Evolutionary conservation across 2,113 vertebrate species (phyloP), one percentile per base, ranked within the genome.

Genomic region (Thamnaconus septentrionalis): DNA sequence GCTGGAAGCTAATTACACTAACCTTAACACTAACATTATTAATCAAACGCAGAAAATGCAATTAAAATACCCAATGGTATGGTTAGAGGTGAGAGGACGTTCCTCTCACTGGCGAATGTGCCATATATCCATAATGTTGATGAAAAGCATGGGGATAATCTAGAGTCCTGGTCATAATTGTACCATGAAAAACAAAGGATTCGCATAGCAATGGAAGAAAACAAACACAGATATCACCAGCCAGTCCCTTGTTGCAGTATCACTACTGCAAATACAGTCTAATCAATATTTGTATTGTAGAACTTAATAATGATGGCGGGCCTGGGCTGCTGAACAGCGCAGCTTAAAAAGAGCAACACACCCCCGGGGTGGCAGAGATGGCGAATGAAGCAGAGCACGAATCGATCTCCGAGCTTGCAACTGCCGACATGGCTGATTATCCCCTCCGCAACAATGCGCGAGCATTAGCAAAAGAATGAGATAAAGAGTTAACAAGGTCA

Each of bases 281-380:
- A 70, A 88, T 89, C 84, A 82, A 89, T 83, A 82, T 67, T 61
- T 69, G 81, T 84, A 86, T 69, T 82, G 83, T 79, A 86, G 80
- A 79, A 67, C 61, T 63, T 69, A 80, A 84, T 81, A 85, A 79
- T 69, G 63, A 83, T 54, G 77, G 59, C 64, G 61, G 79, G 74
- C 48, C 59, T 11, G 44, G 50, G 76, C 77, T 48, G 62, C 60
- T 53, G 66, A 75, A 66, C 56, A 67, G 54, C 60, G 59, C 63
- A 57, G 75, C 52, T 70, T 59, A 66, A 62, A 58, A 60, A 69
- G 66, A 71, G 60, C 76, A 71, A 61, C 68, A 75, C 75, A 61
- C 8, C 2, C 75, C 86, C 84, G 0, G 67, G 72, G 85, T 82
- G 72, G 78, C 59, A 63, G 68, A 61, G 72, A 76, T 57, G 69